phyloP scores from a whole-genome alignment of 2,888 invertebrate species.

The Steromphala cineraria region DNA sequence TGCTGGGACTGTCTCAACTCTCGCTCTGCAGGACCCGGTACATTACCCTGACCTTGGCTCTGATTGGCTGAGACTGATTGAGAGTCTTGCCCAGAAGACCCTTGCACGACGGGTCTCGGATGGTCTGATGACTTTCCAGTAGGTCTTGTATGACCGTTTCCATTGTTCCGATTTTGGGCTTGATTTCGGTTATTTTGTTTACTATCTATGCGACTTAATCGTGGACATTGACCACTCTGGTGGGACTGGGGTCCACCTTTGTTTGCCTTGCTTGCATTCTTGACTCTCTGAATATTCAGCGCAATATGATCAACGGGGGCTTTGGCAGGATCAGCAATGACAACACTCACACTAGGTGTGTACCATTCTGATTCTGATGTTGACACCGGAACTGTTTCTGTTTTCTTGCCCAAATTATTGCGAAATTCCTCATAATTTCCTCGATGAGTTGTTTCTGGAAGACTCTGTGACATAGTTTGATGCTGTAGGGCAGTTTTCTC shows the following conservation, averaged over 20 bases:
- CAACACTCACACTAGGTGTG: not conserved
- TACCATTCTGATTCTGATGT: not conserved
- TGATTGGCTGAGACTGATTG: not conserved
- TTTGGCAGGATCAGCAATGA: not conserved
- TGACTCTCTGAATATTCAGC: not conserved
- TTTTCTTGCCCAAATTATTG: not conserved
- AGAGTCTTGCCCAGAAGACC: conserved; percentile 30
- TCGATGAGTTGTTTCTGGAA: not conserved
- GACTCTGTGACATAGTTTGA: not conserved
- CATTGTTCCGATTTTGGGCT: too few relatives aligned
- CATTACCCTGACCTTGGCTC: not conserved
- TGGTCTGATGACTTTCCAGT: not conserved
- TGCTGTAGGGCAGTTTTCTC: not conserved
- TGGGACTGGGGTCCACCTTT: not conserved
- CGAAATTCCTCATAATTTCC: not conserved
- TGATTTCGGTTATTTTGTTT: not conserved
- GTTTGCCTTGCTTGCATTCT: not conserved
- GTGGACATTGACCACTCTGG: not conserved
- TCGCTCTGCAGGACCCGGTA: not conserved
- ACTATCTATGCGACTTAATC: not conserved
- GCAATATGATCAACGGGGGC: not conserved
- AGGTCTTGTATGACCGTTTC: not conserved
- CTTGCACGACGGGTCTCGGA: conserved; percentile 41
- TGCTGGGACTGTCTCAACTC: not conserved
- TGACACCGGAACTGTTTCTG: not conserved